A percentile compares a stretch with the other conserved stretches of the same genome.
Evolutionary conservation across 2,113 vertebrate species (phyloP).

Genomic region (Nanger granti): DNA sequence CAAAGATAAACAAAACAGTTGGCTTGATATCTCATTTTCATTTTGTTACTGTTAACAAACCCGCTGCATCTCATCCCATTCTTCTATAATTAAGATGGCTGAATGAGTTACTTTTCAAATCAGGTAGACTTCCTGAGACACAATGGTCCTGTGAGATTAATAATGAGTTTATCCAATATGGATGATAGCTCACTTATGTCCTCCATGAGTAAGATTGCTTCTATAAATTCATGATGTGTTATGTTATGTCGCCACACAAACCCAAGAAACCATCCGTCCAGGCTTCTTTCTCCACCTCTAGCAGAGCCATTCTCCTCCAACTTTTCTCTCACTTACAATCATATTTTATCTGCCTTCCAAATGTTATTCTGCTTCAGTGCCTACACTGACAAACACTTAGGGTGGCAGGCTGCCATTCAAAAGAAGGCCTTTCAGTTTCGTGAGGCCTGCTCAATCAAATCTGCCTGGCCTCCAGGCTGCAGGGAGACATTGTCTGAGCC

Average conservation of each 20-base stretch:
- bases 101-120: neutral
- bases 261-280: neutral
- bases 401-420: conserved; percentile 46
- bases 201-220: neutral
- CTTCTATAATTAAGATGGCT: neutral
- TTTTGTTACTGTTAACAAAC: neutral
- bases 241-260: fast-evolving
- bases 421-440: conserved; percentile 43
- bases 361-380: conserved; percentile 41
- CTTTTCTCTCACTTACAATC: neutral
- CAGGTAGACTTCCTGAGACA: neutral
- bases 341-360: conserved; percentile 36
- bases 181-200: neutral
- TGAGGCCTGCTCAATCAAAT: conserved; percentile 44
- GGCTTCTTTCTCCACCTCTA: neutral
- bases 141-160: neutral
- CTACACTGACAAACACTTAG: conserved; percentile 20
- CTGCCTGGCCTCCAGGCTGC: neutral
- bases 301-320: neutral
- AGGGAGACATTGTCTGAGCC: neutral
- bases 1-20: neutral
- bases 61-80: neutral
- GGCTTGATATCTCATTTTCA: neutral
- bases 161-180: neutral
- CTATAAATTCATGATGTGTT: neutral